Conservation (phyloP, 2,888 invertebrate genomes). For the Autographa pulchrina region DNA sequence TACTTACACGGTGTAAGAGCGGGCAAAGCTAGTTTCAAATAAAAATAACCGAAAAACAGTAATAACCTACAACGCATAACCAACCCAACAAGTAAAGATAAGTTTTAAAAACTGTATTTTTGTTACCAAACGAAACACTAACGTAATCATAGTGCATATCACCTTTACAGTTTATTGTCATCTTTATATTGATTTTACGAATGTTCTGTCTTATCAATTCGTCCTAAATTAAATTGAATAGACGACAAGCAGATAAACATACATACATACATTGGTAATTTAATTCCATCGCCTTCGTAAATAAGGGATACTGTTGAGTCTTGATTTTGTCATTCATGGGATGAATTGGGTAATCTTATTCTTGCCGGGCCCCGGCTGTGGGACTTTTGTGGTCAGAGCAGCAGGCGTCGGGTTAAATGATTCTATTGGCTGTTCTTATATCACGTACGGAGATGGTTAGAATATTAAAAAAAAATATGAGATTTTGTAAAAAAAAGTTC, state of each 20-base stretch:
- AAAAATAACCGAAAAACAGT: too few relatives aligned
- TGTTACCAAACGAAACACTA: too few relatives aligned
- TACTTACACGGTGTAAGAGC: too few relatives aligned
- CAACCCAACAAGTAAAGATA: too few relatives aligned
- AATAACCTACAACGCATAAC: too few relatives aligned
- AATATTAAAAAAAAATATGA: not conserved
- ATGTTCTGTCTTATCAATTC: slow-evolving; percentile 11
- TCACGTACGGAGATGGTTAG: not conserved
- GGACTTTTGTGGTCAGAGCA: slow-evolving; percentile 50
- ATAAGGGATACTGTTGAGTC: slow-evolving; percentile 60
- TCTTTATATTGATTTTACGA: not conserved
- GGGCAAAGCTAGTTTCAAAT: too few relatives aligned
- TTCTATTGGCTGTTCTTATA: slow-evolving; percentile 17
- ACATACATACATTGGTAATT: slow-evolving; percentile 58
- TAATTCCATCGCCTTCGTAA: slow-evolving; percentile 63
- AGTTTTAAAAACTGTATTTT: too few relatives aligned
- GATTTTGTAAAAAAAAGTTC: too few relatives aligned
- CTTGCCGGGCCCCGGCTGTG: slow-evolving; percentile 61
- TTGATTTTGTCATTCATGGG: slow-evolving; percentile 72
- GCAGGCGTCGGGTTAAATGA: slow-evolving; percentile 37
- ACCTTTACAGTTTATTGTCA: too few relatives aligned
- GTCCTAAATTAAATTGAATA: slow-evolving; percentile 18
- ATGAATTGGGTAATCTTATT: slow-evolving; percentile 73
- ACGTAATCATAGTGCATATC: too few relatives aligned
- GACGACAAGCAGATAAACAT: slow-evolving; percentile 13